Conservation (phyloP, 2,797 vertebrate genomes). For the Eurystomus glaucurus region DNA sequence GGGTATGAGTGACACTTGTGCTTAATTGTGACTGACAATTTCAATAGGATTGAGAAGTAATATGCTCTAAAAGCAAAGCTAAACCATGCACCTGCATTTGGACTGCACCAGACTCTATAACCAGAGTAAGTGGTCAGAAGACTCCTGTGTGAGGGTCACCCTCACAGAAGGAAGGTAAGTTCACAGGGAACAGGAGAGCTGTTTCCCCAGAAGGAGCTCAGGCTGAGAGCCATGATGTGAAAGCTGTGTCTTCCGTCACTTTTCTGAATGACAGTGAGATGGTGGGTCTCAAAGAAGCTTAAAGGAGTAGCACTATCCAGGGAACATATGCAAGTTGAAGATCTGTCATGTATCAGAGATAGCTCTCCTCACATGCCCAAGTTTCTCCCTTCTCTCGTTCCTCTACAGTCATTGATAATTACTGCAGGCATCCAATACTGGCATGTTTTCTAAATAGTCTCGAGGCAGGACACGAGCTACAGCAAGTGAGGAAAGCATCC, state of each 20-base stretch:
- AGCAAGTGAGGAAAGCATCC: not conserved
- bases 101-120: not conserved
- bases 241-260: fast-evolving
- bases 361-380: not conserved
- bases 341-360: not conserved
- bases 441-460: not conserved
- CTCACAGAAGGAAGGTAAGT: not conserved
- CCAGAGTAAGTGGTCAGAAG: not conserved
- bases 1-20: not conserved
- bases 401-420: not conserved
- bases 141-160: not conserved
- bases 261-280: not conserved
- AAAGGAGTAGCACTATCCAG: not conserved
- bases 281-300: not conserved
- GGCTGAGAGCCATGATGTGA: fast-evolving
- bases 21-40: not conserved
- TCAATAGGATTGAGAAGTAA: fast-evolving
- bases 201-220: not conserved
- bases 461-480: not conserved
- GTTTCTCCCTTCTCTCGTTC: not conserved
- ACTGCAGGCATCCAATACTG: not conserved
- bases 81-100: fast-evolving
- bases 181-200: not conserved
- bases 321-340: not conserved
- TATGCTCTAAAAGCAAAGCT: not conserved